Percentiles rank a stretch among this genome's conserved stretches.
phyloP scores from a whole-genome alignment of 2,113 vertebrate genomes.

The Enhydra lutris region DNA sequence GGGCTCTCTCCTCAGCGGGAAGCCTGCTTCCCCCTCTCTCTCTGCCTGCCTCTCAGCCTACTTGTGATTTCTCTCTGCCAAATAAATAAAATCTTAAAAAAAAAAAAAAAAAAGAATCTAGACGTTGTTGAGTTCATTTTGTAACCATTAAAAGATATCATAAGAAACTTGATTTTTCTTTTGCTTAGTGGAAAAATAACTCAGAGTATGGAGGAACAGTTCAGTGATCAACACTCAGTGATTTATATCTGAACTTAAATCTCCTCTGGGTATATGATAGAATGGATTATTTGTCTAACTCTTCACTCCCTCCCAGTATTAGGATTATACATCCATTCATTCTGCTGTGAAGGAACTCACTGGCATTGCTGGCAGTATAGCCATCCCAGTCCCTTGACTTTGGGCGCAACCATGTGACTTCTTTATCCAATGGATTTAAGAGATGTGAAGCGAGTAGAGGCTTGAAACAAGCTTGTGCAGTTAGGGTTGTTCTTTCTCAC shows the following conservation, averaged over 20 bases:
- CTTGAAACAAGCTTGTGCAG: background rate
- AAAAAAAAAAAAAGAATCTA: background rate
- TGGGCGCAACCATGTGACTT: background rate
- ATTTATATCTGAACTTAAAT: background rate
- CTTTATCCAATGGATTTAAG: background rate
- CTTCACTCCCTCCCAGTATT: background rate
- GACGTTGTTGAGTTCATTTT: background rate
- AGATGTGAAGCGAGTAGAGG: background rate
- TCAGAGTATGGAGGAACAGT: background rate
- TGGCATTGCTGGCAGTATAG: background rate
- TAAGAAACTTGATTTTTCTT: background rate
- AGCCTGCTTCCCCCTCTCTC: too few species aligned
- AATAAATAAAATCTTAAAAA: too few species aligned
- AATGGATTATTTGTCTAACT: background rate
- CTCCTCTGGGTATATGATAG: background rate
- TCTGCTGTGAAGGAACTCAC: background rate
- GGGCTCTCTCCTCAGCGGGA: too few species aligned
- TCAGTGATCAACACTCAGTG: background rate
- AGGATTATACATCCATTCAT: background rate
- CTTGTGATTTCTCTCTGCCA: too few species aligned
- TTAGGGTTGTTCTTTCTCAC: background rate
- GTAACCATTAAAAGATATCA: background rate
- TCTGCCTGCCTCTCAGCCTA: too few species aligned
- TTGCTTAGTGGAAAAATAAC: background rate
- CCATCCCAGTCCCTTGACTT: background rate